Evolutionary conservation across 2,113 vertebrate species (phyloP).

Genomic region (Acanthisitta chloris): DNA sequence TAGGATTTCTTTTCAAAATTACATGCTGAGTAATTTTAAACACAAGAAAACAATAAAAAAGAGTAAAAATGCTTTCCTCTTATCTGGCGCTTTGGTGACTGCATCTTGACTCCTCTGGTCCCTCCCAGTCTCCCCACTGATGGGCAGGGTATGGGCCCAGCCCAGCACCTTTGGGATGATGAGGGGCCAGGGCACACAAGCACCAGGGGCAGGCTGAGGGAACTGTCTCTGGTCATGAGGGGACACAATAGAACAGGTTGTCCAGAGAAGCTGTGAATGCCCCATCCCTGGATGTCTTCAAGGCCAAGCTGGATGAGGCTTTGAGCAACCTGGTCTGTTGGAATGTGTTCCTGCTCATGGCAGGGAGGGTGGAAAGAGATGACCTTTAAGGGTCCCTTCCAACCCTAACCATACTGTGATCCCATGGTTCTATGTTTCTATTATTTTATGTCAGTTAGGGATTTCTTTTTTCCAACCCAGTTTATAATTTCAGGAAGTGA

Average conservation of each 20-base stretch:
- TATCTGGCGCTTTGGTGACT: not conserved
- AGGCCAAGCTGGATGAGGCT: not conserved
- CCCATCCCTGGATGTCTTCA: not conserved
- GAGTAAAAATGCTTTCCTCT: not conserved
- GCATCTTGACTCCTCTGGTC: not conserved
- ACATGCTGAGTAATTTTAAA: not conserved
- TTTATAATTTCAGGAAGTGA: not conserved
- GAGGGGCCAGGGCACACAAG: not conserved
- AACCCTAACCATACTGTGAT: not conserved
- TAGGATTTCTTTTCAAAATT: not conserved
- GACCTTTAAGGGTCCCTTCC: not conserved
- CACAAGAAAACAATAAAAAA: not conserved
- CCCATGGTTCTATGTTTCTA: not conserved
- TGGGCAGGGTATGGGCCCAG: accelerated
- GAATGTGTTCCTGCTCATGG: not conserved
- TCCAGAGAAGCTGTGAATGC: not conserved
- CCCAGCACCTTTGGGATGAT: not conserved
- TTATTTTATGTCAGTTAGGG: not conserved
- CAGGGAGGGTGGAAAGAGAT: not conserved
- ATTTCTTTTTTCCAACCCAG: not conserved
- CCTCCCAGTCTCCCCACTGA: not conserved
- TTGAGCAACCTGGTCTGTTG: not conserved
- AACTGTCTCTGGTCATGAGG: not conserved
- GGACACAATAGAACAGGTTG: not conserved
- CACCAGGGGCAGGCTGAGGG: not conserved